Evolutionary conservation across 2,888 invertebrate genomes (phyloP).

Genomic region (Andricus curvator): DNA sequence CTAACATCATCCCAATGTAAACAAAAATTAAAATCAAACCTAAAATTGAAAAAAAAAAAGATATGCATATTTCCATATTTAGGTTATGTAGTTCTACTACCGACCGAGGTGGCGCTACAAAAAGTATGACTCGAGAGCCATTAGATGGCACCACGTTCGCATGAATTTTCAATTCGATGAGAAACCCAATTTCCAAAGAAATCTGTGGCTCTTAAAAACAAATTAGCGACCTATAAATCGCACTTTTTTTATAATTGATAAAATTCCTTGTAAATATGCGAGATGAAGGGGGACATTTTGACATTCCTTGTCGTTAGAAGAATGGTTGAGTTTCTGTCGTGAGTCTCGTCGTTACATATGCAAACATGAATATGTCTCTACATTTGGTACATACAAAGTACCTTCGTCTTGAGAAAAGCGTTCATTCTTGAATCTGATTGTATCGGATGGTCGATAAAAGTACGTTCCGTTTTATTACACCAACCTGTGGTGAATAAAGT

Average conservation of each 20-base stretch:
- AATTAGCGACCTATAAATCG: no score
- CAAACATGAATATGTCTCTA: conserved; percentile 8
- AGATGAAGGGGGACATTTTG: neutral
- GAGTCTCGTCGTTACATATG: conserved; percentile 12
- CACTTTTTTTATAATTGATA: neutral
- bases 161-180: no score
- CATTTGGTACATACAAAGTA: conserved; percentile 26
- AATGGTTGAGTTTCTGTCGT: neutral
- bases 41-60: no score
- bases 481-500: conserved; percentile 22
- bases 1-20: no score
- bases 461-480: conserved; percentile 16
- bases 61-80: no score
- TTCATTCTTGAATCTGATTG: conserved; percentile 13
- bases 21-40: no score
- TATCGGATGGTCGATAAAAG: conserved; percentile 34
- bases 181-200: no score
- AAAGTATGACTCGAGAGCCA: no score
- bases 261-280: neutral
- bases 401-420: neutral
- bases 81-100: no score
- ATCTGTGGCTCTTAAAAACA: no score
- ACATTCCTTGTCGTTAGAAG: neutral
- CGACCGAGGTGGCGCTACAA: no score
- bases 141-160: no score